phyloP scores from a whole-genome alignment of 35 echinoderm and acorn worm genomes.

The Ophioderma brevispina region DNA sequence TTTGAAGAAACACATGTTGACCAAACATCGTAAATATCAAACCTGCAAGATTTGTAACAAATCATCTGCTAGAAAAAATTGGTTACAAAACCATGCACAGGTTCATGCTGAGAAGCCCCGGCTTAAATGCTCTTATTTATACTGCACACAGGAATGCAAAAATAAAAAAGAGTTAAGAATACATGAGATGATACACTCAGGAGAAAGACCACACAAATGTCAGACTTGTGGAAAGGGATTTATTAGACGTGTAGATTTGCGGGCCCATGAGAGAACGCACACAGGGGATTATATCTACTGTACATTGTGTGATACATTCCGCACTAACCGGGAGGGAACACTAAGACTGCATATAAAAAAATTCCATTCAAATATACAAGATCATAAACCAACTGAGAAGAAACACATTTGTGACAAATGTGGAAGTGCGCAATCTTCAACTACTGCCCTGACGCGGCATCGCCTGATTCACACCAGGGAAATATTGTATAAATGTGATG shows the following conservation, averaged over 20 bases:
- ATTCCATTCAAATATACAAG: background rate
- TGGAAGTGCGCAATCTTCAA: background rate
- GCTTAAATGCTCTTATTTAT: too few relatives aligned
- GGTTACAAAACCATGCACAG: background rate
- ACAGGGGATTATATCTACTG: background rate
- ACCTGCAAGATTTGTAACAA: background rate
- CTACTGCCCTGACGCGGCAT: background rate
- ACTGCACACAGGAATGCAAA: background rate
- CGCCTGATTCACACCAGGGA: background rate
- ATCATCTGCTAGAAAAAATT: background rate
- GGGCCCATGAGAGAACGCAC: background rate
- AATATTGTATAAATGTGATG: too few relatives aligned
- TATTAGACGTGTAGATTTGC: background rate
- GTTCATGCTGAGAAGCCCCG: background rate
- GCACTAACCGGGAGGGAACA: background rate
- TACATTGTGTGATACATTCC: background rate
- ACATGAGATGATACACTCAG: background rate
- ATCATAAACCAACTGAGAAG: background rate
- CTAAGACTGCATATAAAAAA: background rate
- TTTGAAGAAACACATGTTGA: background rate
- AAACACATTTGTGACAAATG: background rate
- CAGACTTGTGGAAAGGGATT: background rate
- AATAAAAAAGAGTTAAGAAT: background rate
- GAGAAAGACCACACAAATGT: background rate
- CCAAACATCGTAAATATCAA: background rate